Evolutionary conservation across 2,797 vertebrate genomes (phyloP), one percentile per base, ranked within the genome.

Genomic region (Aphelocoma californica): DNA sequence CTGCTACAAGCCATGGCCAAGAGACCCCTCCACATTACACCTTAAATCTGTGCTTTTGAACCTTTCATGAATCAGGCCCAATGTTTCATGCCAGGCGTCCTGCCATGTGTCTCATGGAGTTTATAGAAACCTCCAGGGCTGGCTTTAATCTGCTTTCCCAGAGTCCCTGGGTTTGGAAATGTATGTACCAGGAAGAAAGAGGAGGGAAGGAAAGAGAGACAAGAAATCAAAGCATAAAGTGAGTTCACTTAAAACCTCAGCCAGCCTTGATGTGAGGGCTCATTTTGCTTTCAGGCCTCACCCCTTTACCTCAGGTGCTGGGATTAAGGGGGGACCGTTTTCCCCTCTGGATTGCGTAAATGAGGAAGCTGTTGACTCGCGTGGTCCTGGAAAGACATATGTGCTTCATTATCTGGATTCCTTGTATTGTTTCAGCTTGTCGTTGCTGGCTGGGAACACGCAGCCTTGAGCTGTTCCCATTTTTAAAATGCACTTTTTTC

Each of bases 361-460:
- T 40, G 93, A 96, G 96, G 94, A 95, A 97, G 97, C 92, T 75
- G 90, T 86, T 93, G 86, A 91, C 91, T 96, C 23, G 18, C 91
- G 24, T 45, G 92, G 95, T 80, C 48, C 95, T 88, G 96, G 81
- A 88, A 14, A 92, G 94, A 92, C 97, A 93, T 84, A 57, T 96
- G 97, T 96, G 97, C 96, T 96, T 97, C 96, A 97, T 98, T 98
- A 98, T 93, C 94, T 94, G 90, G 92, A 97, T 97, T 97, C 97
- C 95, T 97, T 95, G 97, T 97, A 98, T 97, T 97, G 97, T 97
- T 98, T 96, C 94, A 95, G 97, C 96, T 96, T 96, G 95, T 88
- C 90, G 48, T 71, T 94, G 91, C 96, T 97, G 93, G 97, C 96
- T 94, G 93, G 95, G 94, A 92, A 93, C 94, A 93, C 0, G 61